Conservation (phyloP, 2,888 invertebrate genomes). For the Chalcis sispes region DNA sequence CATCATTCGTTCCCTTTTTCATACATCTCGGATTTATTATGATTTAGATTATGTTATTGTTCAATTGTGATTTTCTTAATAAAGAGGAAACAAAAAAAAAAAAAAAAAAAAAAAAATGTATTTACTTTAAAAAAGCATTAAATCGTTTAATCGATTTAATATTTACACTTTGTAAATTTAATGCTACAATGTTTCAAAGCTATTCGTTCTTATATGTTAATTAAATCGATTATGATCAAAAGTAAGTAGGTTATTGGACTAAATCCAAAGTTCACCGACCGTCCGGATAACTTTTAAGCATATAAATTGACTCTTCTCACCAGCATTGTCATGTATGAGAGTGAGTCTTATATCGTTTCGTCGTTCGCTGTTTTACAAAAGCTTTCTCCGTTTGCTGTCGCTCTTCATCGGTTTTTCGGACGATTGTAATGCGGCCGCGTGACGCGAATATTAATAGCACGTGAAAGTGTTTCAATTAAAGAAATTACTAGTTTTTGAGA, state of each 20-base stretch:
- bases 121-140: no score
- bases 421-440: background rate
- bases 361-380: slow-evolving; percentile 18
- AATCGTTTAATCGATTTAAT: no score
- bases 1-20: slow-evolving; percentile 12
- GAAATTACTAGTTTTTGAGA: background rate
- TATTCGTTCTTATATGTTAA: slow-evolving; percentile 4
- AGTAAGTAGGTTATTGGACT: slow-evolving; percentile 52
- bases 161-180: no score
- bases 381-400: slow-evolving; percentile 34
- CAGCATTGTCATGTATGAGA: slow-evolving; percentile 19
- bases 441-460: slow-evolving; percentile 10
- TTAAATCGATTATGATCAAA: slow-evolving; percentile 31
- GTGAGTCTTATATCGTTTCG: slow-evolving; percentile 30
- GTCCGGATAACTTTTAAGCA: slow-evolving; percentile 7
- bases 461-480: slow-evolving; percentile 17
- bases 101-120: no score
- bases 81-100: no score
- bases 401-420: slow-evolving; percentile 16
- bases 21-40: background rate
- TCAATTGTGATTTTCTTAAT: no score
- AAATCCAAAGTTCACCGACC: slow-evolving; percentile 22
- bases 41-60: background rate
- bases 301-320: slow-evolving; percentile 46
- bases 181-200: no score